A percentile compares a stretch with the other conserved stretches of the same genome.
Evolutionary conservation across 2,797 vertebrate genomes (phyloP).

Genomic region (Balearica regulorum): DNA sequence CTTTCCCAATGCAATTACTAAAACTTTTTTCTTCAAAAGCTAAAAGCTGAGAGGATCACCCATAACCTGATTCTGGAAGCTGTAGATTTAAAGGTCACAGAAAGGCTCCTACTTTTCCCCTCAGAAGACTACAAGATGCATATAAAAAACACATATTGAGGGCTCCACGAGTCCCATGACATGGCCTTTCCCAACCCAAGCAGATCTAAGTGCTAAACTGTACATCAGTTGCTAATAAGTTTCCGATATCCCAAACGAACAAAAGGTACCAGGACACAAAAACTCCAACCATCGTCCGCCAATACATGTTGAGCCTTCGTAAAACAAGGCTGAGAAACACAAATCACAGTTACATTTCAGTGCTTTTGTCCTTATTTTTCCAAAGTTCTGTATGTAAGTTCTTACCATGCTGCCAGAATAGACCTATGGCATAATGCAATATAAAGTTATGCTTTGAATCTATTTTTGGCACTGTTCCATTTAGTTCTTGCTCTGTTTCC

Average conservation of each 20-base stretch:
- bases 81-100: neutral
- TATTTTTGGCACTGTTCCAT: conserved; percentile 14
- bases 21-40: neutral
- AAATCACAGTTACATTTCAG: neutral
- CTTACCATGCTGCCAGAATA: neutral
- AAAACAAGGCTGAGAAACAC: neutral
- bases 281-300: neutral
- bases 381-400: neutral
- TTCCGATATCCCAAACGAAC: neutral
- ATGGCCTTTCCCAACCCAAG: neutral
- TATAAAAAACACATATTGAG: neutral
- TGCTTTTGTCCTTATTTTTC: neutral
- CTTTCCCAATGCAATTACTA: neutral
- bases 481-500: neutral
- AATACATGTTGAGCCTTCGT: neutral
- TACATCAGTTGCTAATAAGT: neutral
- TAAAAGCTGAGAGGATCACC: neutral
- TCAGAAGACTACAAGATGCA: neutral
- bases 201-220: neutral
- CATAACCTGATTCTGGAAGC: neutral
- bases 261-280: neutral
- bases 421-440: neutral
- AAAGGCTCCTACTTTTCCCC: neutral
- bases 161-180: rapidly evolving
- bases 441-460: conserved; percentile 4